phyloP scores from a whole-genome alignment of 35 echinoderm and acorn worm species.

The Hemicentrotus pulcherrimus region DNA sequence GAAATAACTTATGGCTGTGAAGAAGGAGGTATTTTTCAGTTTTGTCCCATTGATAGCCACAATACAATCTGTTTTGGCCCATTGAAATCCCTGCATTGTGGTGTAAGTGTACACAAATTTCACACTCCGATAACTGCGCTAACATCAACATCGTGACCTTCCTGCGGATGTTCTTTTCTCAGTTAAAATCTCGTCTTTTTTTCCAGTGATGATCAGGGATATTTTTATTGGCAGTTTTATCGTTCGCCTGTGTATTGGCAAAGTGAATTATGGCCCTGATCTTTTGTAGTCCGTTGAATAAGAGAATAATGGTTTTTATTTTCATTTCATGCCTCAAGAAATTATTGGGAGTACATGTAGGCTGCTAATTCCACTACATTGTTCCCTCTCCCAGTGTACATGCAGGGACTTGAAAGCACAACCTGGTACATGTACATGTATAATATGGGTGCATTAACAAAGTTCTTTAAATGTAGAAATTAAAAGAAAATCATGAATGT shows the following conservation, averaged over 20 bases:
- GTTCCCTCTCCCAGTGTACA: neutral
- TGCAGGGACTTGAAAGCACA: neutral
- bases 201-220: neutral
- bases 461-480: neutral
- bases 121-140: conserved; percentile 40
- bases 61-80: conserved; percentile 50
- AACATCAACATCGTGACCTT: conserved; percentile 54
- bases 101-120: conserved; percentile 55
- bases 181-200: neutral
- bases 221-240: conserved; percentile 47
- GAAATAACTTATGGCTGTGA: conserved; percentile 53
- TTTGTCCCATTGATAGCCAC: conserved; percentile 48
- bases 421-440: too few species aligned
- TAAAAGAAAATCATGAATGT: neutral
- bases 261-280: conserved; percentile 17
- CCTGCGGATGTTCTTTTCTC: conserved; percentile 20
- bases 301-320: conserved; percentile 6
- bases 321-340: conserved; percentile 18
- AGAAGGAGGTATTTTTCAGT: conserved; percentile 52
- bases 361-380: conserved; percentile 2
- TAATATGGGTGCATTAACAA: neutral
- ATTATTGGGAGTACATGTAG: neutral
- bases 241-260: conserved; percentile 11
- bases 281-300: neutral
- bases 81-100: conserved; percentile 34